These are phyloP conservation scores for Troides oblongomaculatus DNA, from an alignment of 2,888 invertebrate species.

Conservation along the genomic window DNA sequence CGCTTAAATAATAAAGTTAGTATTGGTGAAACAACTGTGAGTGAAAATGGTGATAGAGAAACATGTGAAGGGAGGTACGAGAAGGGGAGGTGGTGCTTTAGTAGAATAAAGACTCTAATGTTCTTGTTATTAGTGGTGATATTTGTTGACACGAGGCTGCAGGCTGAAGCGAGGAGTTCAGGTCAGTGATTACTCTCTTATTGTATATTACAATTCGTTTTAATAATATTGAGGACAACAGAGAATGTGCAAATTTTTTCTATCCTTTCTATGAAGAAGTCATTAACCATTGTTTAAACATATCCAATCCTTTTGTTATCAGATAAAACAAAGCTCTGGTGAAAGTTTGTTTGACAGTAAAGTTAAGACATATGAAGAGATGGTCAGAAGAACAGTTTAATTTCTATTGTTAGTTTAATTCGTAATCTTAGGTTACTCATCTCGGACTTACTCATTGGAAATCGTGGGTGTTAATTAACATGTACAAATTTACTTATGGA, in stretches of 20 bases:
- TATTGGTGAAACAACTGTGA: slow-evolving; percentile 42
- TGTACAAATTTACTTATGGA: background rate
- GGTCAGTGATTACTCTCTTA: slow-evolving; percentile 49
- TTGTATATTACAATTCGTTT: slow-evolving; percentile 4
- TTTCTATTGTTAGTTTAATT: background rate
- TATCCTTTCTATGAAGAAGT: background rate
- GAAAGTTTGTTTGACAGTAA: too few relatives aligned
- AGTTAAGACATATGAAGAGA: too few relatives aligned
- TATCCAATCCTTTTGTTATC: too few relatives aligned
- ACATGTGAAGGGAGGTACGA: slow-evolving; percentile 52
- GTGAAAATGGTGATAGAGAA: slow-evolving; percentile 44
- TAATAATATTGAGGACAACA: background rate
- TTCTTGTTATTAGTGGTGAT: slow-evolving; percentile 63
- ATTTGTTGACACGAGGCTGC: slow-evolving; percentile 54
- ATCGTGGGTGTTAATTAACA: slow-evolving; percentile 16
- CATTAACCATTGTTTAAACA: too few relatives aligned
- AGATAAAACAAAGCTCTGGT: too few relatives aligned
- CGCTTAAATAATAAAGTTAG: slow-evolving; percentile 55
- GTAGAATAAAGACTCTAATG: slow-evolving; percentile 67
- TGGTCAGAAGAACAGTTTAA: too few relatives aligned
- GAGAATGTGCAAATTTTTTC: background rate
- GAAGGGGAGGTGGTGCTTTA: slow-evolving; percentile 59
- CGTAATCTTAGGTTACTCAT: slow-evolving; percentile 17
- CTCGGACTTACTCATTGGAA: slow-evolving; percentile 13
- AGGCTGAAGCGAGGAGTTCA: slow-evolving; percentile 68